A percentile compares a stretch with the other conserved stretches of the same genome.
These are phyloP conservation scores for Cassiopea andromeda DNA, from an alignment of 30 jellyfish, hydroid and myxozoan genomes.

Conservation along the genomic window DNA sequence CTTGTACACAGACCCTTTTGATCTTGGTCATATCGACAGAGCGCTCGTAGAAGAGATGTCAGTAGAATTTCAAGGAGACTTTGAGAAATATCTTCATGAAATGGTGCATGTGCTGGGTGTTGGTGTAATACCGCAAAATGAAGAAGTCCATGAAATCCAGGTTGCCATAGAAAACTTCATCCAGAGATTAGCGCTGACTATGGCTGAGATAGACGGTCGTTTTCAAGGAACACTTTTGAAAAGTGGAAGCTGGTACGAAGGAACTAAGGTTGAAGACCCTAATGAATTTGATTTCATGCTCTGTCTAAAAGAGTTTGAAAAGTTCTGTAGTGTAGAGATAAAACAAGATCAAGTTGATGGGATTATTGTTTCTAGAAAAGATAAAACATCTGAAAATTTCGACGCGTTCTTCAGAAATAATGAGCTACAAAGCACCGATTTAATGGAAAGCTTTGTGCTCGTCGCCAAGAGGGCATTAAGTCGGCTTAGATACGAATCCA, in stretches of 20 bases:
- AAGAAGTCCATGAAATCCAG: conserved; percentile 23
- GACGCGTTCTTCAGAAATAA: conserved; percentile 1
- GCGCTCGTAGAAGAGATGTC: not conserved
- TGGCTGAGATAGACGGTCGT: conserved; percentile 25
- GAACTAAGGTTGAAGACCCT: conserved; percentile 58
- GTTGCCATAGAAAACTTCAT: conserved; percentile 27
- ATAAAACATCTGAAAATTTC: not conserved
- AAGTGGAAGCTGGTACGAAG: conserved; percentile 64
- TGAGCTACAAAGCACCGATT: not conserved
- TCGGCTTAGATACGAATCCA: not conserved
- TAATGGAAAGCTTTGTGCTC: conserved; percentile 15
- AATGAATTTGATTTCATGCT: conserved; percentile 55
- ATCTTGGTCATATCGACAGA: conserved; percentile 1
- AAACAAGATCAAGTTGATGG: conserved; percentile 6
- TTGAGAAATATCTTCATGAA: conserved; percentile 23
- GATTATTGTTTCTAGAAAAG: not conserved
- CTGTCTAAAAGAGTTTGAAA: conserved; percentile 22
- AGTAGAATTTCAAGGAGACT: conserved; percentile 12
- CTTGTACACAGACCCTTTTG: conserved; percentile 11
- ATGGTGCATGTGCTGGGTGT: conserved; percentile 16
- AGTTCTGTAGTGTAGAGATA: not conserved
- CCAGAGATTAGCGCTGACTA: not conserved
- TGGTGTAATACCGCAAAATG: conserved; percentile 24
- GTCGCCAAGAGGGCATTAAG: conserved; percentile 12
- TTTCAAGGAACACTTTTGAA: conserved; percentile 35